Percentiles rank a stretch among this genome's conserved stretches.
These are phyloP conservation scores for Mesocentrotus franciscanus DNA, from an alignment of 53 echinoderm and acorn worm genomes.

Conservation along the genomic window DNA sequence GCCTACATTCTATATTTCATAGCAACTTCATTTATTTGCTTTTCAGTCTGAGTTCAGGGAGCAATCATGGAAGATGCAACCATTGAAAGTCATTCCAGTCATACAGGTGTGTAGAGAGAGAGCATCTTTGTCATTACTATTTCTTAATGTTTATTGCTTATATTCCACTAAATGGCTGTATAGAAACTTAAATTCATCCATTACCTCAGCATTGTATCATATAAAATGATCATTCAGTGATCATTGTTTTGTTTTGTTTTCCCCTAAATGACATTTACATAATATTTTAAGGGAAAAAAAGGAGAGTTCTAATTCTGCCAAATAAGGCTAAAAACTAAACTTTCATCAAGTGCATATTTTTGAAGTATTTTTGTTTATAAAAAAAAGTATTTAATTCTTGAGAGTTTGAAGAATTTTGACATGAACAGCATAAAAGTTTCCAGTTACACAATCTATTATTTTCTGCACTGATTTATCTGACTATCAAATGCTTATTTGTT, in stretches of 20 bases:
- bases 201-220: neutral
- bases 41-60: conserved; percentile 76
- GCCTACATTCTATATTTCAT: neutral
- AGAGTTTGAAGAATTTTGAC: neutral
- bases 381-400: neutral
- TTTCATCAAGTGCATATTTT: neutral
- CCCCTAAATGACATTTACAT: neutral
- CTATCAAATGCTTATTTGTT: neutral
- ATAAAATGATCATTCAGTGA: neutral
- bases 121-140: neutral
- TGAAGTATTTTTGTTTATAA: neutral
- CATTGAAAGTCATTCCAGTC: conserved; percentile 69
- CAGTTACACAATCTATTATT: neutral
- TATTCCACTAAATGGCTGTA: neutral
- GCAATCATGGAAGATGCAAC: conserved; percentile 77
- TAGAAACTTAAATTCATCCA: neutral
- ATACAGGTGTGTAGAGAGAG: conserved; percentile 66
- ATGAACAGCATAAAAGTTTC: neutral
- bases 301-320: neutral
- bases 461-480: neutral
- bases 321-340: neutral
- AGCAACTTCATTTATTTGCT: neutral
- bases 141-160: neutral
- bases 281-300: neutral
- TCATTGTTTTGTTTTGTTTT: neutral